These are phyloP conservation scores for Myiagra hebetior DNA, from an alignment of 2,113 vertebrate genomes.

Conservation along the genomic window DNA sequence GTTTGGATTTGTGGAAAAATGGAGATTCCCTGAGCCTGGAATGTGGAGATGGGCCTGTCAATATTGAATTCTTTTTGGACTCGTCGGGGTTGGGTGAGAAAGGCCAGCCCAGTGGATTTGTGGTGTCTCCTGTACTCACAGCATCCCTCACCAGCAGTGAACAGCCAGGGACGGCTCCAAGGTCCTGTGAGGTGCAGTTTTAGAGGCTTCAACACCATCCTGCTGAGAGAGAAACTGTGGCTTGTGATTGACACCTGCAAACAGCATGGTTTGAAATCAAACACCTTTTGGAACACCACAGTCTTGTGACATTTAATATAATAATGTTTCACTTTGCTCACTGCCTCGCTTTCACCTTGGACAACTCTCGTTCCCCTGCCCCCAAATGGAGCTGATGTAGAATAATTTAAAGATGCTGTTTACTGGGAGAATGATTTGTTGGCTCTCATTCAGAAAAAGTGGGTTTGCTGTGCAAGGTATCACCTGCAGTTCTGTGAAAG, in stretches of 20 bases:
- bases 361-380: not conserved
- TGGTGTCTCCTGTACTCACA: not conserved
- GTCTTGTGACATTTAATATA: not conserved
- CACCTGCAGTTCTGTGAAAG: not conserved
- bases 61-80: not conserved
- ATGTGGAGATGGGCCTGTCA: not conserved
- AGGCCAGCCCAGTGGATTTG: not conserved
- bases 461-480: not conserved
- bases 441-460: not conserved
- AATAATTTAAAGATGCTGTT: not conserved
- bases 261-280: not conserved
- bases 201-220: not conserved
- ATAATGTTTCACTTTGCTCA: not conserved
- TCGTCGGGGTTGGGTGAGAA: not conserved
- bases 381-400: not conserved
- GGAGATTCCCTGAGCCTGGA: not conserved
- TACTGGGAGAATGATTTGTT: not conserved
- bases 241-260: constrained; percentile 1
- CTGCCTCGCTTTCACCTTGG: not conserved
- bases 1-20: not conserved
- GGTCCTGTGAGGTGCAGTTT: not conserved
- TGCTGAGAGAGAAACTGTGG: not conserved
- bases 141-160: not conserved
- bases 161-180: not conserved
- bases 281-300: not conserved